Evolutionary conservation across 2,888 invertebrate species (phyloP), one percentile per base, ranked within the genome.

Genomic region (Ennomos fuscantarius): DNA sequence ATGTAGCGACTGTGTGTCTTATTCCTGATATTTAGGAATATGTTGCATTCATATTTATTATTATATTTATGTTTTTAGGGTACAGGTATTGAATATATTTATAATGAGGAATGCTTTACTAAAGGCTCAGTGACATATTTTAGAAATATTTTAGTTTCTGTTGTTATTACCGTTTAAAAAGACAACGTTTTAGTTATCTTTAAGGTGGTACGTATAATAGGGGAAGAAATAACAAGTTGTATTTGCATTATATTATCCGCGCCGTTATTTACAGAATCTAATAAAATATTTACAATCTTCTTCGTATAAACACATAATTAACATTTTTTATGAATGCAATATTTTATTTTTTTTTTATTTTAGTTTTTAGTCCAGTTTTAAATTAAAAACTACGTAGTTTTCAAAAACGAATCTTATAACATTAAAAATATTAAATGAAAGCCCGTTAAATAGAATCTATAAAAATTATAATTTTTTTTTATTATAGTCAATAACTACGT

Each of bases 21-120:
- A 87, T 90, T 92, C 91, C 92, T 93, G 92, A 89, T 92, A 92
- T 93, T 93, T 92, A 91, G 93, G 92, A 89, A 86, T 87, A 78
- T 79, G 92, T 89, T 88, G 86, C 93, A 90, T 91, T 92, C 92
- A 92, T 92, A 87, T 91, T 91, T 88, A 85, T 87, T 84, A 86
- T 86, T 82, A 83, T 86, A 87, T 89, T 90, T 89, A 86, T 88
- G 83, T 83, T 85, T 24, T 88, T 87, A 89, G 84, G 83, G 70
- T 89, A 87, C 84, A 86, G 74, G 81, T 76, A 80, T 81, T 82
- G 68, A 79, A 83, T 82, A 82, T 84, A 84, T 88, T 81, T 86
- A 82, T 82, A 76, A 82, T 71, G 79, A 81, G 72, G 74, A 80
- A 81, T 79, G 81, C 80, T 86, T 83, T 80, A 84, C 78, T 53